Conservation (phyloP, 2,113 vertebrate genomes). For the Dissostichus mawsoni region DNA sequence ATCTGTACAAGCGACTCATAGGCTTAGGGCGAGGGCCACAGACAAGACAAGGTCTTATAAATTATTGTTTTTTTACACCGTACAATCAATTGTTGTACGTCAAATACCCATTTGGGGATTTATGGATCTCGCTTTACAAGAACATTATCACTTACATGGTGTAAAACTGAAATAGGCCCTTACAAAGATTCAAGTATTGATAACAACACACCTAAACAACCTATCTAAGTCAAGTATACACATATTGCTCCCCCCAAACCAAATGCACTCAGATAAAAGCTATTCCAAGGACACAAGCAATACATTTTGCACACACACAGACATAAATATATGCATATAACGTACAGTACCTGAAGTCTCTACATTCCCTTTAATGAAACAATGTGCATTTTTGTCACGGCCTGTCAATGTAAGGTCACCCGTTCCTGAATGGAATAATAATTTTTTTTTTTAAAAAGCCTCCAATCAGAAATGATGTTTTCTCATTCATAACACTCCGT, state of each 20-base stretch:
- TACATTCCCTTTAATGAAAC: neutral
- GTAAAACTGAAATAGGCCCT: neutral
- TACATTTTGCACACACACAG: neutral
- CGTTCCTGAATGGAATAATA: conserved; percentile 41
- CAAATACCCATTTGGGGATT: neutral
- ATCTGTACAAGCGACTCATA: too few species aligned
- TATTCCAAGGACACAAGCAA: neutral
- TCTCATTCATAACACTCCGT: too few species aligned
- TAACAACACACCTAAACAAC: neutral
- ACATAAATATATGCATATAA: neutral
- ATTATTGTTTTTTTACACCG: neutral
- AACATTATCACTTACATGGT: neutral
- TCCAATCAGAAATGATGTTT: conserved; percentile 20
- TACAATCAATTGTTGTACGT: neutral
- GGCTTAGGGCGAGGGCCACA: too few species aligned
- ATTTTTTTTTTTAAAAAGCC: neutral
- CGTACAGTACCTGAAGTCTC: neutral
- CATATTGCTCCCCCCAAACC: neutral
- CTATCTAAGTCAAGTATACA: neutral
- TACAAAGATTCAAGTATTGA: neutral
- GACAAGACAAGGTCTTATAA: neutral
- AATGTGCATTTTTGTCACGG: conserved; percentile 16
- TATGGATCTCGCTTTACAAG: neutral
- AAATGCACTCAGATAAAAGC: neutral
- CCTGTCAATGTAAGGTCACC: conserved; percentile 3